Conservation (phyloP, 2,797 vertebrate species). For the Mormyrops attenuatus region DNA sequence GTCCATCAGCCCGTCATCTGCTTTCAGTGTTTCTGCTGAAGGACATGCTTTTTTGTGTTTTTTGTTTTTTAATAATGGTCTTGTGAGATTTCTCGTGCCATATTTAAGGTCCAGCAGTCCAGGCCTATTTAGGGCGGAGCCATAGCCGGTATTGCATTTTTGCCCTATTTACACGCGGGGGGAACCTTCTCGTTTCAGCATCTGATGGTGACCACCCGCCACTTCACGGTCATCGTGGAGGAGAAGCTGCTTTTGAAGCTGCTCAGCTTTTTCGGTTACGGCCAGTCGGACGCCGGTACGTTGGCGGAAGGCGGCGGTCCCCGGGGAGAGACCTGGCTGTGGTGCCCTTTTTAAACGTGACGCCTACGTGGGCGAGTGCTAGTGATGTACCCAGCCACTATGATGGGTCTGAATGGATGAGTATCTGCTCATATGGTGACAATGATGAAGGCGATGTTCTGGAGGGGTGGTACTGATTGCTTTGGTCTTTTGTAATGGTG, state of each 20-base stretch:
- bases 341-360: not conserved
- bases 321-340: not conserved
- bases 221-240: constrained; percentile 89
- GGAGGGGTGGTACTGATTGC: not conserved
- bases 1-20: not conserved
- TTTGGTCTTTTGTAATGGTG: not conserved
- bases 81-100: not conserved
- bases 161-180: not conserved
- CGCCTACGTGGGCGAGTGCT: not conserved
- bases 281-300: constrained; percentile 80
- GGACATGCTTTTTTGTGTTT: not conserved
- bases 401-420: not conserved
- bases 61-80: not conserved
- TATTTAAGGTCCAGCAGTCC: not conserved
- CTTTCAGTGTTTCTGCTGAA: not conserved
- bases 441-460: not conserved
- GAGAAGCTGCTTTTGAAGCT: constrained; percentile 93
- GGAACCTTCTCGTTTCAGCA: constrained; percentile 64
- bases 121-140: not conserved
- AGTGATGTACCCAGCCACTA: not conserved
- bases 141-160: not conserved
- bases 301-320: not conserved
- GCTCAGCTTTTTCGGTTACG: constrained; percentile 86
- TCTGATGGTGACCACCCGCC: constrained; percentile 85
- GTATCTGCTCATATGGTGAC: not conserved